Evolutionary conservation across 1,140 invertebrate genomes (phyloP).

Genomic region (Adelges cooleyi): DNA sequence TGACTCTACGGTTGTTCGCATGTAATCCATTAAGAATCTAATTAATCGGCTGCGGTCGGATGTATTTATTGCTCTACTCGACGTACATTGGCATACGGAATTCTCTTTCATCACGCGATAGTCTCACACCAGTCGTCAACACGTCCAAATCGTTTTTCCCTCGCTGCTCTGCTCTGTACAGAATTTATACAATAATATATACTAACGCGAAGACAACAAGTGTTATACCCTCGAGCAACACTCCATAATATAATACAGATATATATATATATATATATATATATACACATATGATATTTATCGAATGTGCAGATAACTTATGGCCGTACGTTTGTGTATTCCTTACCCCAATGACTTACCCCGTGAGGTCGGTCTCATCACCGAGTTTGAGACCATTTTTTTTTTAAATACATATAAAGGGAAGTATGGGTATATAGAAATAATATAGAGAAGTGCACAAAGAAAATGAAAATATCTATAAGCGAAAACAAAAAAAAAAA

Average conservation of each 20-base stretch:
- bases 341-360: too few relatives aligned
- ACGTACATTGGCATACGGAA: neutral
- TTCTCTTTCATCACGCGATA: constrained; percentile 19
- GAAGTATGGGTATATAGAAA: too few relatives aligned
- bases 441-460: neutral
- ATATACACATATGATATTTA: too few relatives aligned
- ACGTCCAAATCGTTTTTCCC: neutral
- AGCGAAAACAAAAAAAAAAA: neutral
- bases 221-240: neutral
- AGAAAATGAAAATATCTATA: neutral
- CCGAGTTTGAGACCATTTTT: too few relatives aligned
- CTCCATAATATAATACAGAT: too few relatives aligned
- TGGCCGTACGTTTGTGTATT: too few relatives aligned
- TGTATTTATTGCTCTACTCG: neutral
- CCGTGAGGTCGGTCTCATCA: too few relatives aligned
- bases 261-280: too few relatives aligned
- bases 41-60: constrained; percentile 3
- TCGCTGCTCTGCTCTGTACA: neutral
- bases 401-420: too few relatives aligned
- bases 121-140: neutral
- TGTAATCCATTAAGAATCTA: constrained; percentile 4
- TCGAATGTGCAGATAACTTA: too few relatives aligned
- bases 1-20: neutral
- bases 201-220: neutral
- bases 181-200: too few relatives aligned